phyloP scores from a whole-genome alignment of 2,113 vertebrate genomes.

The Arothron firmamentum region DNA sequence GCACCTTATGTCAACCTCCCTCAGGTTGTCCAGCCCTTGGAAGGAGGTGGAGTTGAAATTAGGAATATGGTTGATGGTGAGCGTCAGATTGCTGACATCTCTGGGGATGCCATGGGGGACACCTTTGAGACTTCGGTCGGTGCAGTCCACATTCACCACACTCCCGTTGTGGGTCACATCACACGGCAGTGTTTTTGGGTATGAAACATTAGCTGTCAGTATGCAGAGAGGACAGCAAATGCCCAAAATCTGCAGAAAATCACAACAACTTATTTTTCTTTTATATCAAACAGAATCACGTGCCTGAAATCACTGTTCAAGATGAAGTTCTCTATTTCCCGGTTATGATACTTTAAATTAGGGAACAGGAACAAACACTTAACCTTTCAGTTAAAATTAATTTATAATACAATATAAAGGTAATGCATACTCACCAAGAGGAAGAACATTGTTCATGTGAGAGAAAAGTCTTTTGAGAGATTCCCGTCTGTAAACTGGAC shows the following conservation, averaged over 20 bases:
- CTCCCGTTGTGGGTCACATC: slow-evolving; percentile 71
- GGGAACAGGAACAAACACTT: neutral
- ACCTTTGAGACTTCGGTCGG: slow-evolving; percentile 71
- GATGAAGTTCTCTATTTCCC: too few relatives aligned
- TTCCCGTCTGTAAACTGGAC: neutral
- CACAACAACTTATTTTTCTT: slow-evolving; percentile 6
- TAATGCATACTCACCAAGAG: slow-evolving; percentile 41
- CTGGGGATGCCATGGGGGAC: slow-evolving; percentile 82
- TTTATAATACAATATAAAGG: neutral
- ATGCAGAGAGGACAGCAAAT: slow-evolving; percentile 22
- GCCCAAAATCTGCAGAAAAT: slow-evolving; percentile 44
- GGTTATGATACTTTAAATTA: neutral
- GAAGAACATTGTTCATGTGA: slow-evolving; percentile 40
- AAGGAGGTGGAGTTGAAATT: slow-evolving; percentile 78
- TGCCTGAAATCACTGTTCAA: neutral
- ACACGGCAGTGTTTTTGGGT: slow-evolving; percentile 89
- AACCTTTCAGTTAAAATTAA: neutral
- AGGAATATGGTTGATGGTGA: slow-evolving; percentile 89
- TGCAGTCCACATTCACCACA: slow-evolving; percentile 84
- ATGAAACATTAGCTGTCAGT: slow-evolving; percentile 67
- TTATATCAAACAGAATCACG: neutral
- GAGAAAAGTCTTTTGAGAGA: slow-evolving; percentile 4
- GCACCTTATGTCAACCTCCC: slow-evolving; percentile 90
- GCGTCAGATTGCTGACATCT: slow-evolving; percentile 86
- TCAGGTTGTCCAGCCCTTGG: slow-evolving; percentile 72